A percentile compares a stretch with the other conserved stretches of the same genome.
Evolutionary conservation across 2,113 vertebrate species (phyloP).

Genomic region (Pelvicachromis taeniatus): DNA sequence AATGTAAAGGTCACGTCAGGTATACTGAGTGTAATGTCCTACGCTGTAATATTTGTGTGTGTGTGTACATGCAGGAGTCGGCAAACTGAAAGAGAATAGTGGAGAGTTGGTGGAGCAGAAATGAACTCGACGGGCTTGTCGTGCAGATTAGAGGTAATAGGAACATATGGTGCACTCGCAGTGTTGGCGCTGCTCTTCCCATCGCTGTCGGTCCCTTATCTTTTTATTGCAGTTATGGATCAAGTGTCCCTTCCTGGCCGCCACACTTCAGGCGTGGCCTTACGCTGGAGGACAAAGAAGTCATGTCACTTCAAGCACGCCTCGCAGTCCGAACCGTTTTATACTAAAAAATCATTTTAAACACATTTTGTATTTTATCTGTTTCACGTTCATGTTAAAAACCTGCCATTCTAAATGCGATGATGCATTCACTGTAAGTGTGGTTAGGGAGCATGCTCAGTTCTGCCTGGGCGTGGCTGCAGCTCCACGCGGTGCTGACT

Average conservation of each 20-base stretch:
- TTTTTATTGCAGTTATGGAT: neutral
- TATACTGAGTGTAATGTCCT: neutral
- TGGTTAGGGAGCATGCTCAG: neutral
- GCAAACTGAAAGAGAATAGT: no score
- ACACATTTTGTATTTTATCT: neutral
- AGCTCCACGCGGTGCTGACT: neutral
- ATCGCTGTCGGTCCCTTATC: neutral
- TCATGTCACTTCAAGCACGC: neutral
- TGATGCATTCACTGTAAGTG: neutral
- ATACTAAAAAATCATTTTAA: neutral
- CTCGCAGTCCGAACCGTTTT: neutral
- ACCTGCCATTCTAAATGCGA: neutral
- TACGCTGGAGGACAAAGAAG: neutral
- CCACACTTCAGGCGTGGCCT: neutral
- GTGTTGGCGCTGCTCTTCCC: neutral
- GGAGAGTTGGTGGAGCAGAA: neutral
- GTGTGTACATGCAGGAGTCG: neutral
- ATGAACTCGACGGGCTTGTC: neutral
- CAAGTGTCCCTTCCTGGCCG: neutral
- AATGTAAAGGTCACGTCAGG: neutral
- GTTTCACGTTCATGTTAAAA: neutral
- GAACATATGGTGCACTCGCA: neutral
- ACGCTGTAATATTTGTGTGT: neutral
- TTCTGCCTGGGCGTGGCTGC: neutral
- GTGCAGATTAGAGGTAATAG: neutral